phyloP scores from a whole-genome alignment of 2,113 vertebrate genomes.

The Ivindomyrus marchei region DNA sequence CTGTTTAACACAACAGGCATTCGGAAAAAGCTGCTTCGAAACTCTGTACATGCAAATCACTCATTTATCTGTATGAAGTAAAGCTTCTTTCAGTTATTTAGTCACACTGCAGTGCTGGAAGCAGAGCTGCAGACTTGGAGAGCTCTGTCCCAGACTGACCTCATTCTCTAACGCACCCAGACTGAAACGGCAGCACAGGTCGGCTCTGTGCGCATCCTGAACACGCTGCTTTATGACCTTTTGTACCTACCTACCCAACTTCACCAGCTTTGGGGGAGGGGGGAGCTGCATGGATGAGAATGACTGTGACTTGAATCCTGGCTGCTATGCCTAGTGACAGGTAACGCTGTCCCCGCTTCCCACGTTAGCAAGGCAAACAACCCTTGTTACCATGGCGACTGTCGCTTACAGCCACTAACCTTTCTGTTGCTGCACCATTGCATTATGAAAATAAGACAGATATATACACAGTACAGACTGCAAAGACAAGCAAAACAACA shows the following conservation, averaged over 20 bases:
- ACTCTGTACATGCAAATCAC: neutral
- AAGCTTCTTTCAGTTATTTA: neutral
- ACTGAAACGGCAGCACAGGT: no score
- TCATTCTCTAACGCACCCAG: neutral
- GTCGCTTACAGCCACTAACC: neutral
- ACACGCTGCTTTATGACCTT: neutral
- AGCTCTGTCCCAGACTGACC: neutral
- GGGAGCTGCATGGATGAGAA: neutral
- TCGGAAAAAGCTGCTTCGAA: neutral
- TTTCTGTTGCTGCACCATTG: neutral
- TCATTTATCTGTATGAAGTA: neutral
- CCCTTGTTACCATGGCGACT: neutral
- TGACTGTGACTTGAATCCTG: neutral
- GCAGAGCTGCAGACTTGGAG: neutral
- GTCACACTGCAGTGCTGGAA: neutral
- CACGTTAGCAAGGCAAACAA: neutral
- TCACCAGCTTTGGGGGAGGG: neutral
- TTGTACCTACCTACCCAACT: neutral
- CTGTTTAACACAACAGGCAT: neutral
- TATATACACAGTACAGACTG: neutral
- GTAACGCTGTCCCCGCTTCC: neutral
- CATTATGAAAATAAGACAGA: neutral
- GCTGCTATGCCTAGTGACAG: neutral
- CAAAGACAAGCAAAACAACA: neutral
- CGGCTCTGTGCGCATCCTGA: neutral